phyloP scores from a whole-genome alignment of 2,113 vertebrate species.

The Ophiodon elongatus region DNA sequence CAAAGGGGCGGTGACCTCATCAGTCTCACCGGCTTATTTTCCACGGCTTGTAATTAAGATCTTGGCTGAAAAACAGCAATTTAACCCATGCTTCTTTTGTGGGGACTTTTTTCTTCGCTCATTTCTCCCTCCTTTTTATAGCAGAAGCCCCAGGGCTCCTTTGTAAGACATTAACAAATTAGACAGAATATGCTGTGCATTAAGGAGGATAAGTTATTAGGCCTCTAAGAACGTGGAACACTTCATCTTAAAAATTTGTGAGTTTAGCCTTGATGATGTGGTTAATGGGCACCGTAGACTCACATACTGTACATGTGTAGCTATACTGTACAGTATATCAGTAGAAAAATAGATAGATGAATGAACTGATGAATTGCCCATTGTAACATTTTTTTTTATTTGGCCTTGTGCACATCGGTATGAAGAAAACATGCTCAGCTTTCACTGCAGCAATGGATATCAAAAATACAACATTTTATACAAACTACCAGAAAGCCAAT shows the following conservation, averaged over 20 bases:
- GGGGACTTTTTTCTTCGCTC: slow-evolving; percentile 13
- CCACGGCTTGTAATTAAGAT: slow-evolving; percentile 73
- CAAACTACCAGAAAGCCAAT: background rate
- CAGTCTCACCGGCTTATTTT: slow-evolving; percentile 62
- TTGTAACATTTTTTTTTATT: too few species aligned
- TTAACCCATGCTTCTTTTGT: slow-evolving; percentile 59
- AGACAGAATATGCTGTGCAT: slow-evolving; percentile 62
- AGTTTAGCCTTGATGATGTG: slow-evolving; percentile 34
- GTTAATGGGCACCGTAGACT: slow-evolving; percentile 14
- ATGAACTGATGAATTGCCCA: background rate
- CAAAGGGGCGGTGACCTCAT: slow-evolving; percentile 63
- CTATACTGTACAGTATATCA: background rate
- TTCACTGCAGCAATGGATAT: background rate
- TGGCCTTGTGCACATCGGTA: background rate
- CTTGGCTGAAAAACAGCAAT: slow-evolving; percentile 66
- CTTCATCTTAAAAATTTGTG: slow-evolving; percentile 49
- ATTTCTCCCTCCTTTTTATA: slow-evolving; percentile 63
- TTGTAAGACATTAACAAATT: slow-evolving; percentile 71
- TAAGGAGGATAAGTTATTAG: slow-evolving; percentile 62
- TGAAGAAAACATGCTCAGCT: background rate
- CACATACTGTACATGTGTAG: background rate
- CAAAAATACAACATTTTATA: background rate
- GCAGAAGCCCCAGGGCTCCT: slow-evolving; percentile 51
- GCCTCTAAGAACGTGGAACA: slow-evolving; percentile 32
- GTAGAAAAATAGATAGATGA: background rate